phyloP scores from a whole-genome alignment of 2,797 vertebrate species.

The Anas bahamensis region DNA sequence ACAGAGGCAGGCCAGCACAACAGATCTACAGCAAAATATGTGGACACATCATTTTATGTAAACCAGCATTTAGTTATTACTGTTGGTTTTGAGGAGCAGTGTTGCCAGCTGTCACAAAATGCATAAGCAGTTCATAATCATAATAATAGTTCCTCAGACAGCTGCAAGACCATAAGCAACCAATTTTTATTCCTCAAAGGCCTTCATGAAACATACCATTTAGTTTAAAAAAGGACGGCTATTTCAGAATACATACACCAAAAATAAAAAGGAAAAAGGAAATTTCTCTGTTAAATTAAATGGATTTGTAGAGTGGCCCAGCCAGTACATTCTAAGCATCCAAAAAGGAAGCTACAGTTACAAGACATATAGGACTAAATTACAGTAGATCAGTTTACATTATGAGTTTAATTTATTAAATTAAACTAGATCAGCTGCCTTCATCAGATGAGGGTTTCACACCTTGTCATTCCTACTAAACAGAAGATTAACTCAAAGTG shows the following conservation, averaged over 20 bases:
- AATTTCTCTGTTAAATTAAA: neutral
- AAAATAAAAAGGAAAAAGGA: neutral
- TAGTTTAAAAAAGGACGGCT: neutral
- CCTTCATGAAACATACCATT: neutral
- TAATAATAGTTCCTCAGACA: neutral
- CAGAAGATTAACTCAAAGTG: neutral
- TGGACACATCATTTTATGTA: neutral
- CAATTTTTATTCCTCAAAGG: conserved; percentile 4
- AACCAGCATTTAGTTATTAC: conserved; percentile 10
- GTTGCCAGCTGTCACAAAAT: conserved; percentile 45
- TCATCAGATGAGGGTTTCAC: neutral
- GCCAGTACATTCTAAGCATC: neutral
- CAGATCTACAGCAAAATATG: neutral
- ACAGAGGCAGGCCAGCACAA: neutral
- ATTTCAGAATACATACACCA: neutral
- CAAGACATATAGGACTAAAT: neutral
- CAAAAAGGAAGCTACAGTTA: neutral
- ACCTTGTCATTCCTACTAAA: neutral
- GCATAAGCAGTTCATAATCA: conserved; percentile 38
- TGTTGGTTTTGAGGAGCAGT: neutral
- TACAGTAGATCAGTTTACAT: neutral
- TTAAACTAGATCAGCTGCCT: neutral
- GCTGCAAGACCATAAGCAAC: neutral
- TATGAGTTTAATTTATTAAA: neutral
- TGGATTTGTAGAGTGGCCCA: neutral